Evolutionary conservation across 2,888 invertebrate species (phyloP).

Genomic region (Odontothrips loti): DNA sequence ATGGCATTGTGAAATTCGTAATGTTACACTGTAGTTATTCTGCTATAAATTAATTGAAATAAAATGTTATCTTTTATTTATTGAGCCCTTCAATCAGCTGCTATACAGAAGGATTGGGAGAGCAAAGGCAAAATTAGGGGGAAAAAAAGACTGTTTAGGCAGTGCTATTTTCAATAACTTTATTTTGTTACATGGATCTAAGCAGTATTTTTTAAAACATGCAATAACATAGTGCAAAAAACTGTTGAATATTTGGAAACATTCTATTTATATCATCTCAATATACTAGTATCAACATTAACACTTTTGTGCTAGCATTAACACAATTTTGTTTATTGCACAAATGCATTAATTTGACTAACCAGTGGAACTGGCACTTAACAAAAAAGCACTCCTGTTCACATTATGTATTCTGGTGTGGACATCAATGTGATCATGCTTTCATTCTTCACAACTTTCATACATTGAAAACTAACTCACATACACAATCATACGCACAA

Average conservation of each 20-base stretch:
- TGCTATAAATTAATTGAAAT: too few species aligned
- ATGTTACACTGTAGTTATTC: too few species aligned
- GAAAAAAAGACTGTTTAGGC: not conserved
- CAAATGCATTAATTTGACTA: slow-evolving; percentile 18
- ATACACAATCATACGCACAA: not conserved
- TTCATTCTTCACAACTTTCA: not conserved
- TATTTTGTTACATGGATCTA: slow-evolving; percentile 21
- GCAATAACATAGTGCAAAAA: slow-evolving; percentile 19
- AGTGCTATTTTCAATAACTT: slow-evolving; percentile 11
- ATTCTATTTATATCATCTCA: not conserved
- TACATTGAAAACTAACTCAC: not conserved
- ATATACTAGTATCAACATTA: not conserved
- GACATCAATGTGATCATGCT: not conserved
- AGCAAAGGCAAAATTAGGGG: not conserved
- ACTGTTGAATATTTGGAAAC: slow-evolving; percentile 10
- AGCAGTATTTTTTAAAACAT: slow-evolving; percentile 17
- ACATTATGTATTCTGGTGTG: not conserved
- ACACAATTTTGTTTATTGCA: slow-evolving; percentile 9
- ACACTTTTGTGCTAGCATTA: slow-evolving; percentile 5
- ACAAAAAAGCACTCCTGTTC: not conserved
- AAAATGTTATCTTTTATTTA: too few species aligned
- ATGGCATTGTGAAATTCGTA: too few species aligned
- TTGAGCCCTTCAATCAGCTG: too few species aligned
- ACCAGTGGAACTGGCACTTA: slow-evolving; percentile 13
- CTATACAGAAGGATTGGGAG: too few species aligned